Evolutionary conservation across 1,140 invertebrate genomes (phyloP).

Genomic region (Drosophila saltans): DNA sequence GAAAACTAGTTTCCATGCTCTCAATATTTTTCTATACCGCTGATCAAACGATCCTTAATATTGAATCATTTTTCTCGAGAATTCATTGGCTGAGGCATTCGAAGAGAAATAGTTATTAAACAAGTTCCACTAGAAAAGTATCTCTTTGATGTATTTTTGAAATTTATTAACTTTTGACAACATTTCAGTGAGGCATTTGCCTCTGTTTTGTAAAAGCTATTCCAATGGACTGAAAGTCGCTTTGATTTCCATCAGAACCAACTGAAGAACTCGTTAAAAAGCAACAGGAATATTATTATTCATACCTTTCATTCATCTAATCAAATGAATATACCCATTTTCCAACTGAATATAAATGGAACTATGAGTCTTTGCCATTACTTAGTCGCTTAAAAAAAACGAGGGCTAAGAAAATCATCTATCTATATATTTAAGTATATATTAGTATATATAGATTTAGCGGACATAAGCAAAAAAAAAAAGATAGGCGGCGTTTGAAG

Average conservation of each 20-base stretch:
- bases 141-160: no score
- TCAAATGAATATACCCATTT: not conserved
- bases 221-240: no score
- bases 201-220: no score
- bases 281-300: not conserved
- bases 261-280: no score
- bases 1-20: not conserved
- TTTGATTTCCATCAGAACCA: no score
- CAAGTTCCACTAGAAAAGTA: no score
- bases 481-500: slow-evolving; percentile 42
- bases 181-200: no score
- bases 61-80: no score
- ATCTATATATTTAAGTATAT: not conserved
- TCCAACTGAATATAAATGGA: slow-evolving; percentile 22
- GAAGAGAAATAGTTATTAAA: no score
- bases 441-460: slow-evolving; percentile 32
- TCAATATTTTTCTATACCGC: not conserved
- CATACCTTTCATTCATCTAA: not conserved
- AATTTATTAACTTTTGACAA: no score
- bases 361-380: slow-evolving; percentile 40
- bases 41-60: not conserved
- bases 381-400: slow-evolving; percentile 9
- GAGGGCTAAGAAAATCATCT: not conserved
- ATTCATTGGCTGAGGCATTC: no score
- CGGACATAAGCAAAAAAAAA: slow-evolving; percentile 34